Conservation (phyloP, 2,797 vertebrate species). For the Poecilia velifera region DNA sequence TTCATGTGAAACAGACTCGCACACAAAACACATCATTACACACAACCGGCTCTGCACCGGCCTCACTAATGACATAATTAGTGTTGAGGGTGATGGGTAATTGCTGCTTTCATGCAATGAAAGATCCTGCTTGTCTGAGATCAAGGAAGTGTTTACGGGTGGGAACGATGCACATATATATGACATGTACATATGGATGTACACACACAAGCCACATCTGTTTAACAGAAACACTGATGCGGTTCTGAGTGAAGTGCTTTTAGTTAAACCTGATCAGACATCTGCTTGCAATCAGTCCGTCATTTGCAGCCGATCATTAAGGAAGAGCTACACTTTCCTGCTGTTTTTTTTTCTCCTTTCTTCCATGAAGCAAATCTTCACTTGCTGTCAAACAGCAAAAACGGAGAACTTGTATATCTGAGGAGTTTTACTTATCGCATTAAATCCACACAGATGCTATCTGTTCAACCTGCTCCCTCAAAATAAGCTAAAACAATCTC, state of each 20-base stretch:
- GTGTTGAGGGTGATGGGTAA: constrained; percentile 66
- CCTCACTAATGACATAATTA: constrained; percentile 71
- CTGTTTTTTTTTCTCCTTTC: background rate
- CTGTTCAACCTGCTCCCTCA: constrained; percentile 46
- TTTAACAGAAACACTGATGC: background rate
- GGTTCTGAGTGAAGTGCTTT: constrained; percentile 18
- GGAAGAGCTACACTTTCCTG: constrained; percentile 4
- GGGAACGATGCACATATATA: constrained; percentile 17
- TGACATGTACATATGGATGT: constrained; percentile 16
- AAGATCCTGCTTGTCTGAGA: constrained; percentile 49
- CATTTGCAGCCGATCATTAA: constrained; percentile 25
- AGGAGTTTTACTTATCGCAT: background rate
- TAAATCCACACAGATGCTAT: constrained; percentile 31
- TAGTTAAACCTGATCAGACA: constrained; percentile 32
- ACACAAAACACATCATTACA: constrained; percentile 16
- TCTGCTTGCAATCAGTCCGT: constrained; percentile 45
- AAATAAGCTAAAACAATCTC: constrained; percentile 66
- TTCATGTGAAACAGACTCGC: constrained; percentile 15
- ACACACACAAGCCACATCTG: constrained; percentile 21
- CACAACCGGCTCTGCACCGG: constrained; percentile 27
- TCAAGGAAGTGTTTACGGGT: constrained; percentile 39
- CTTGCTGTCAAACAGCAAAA: constrained; percentile 4
- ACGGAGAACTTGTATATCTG: constrained; percentile 2
- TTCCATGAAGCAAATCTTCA: background rate
- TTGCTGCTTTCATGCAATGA: constrained; percentile 62